These are phyloP conservation scores for Orestias chungarensis DNA, from an alignment of 2,797 vertebrate genomes.

Conservation along the genomic window DNA sequence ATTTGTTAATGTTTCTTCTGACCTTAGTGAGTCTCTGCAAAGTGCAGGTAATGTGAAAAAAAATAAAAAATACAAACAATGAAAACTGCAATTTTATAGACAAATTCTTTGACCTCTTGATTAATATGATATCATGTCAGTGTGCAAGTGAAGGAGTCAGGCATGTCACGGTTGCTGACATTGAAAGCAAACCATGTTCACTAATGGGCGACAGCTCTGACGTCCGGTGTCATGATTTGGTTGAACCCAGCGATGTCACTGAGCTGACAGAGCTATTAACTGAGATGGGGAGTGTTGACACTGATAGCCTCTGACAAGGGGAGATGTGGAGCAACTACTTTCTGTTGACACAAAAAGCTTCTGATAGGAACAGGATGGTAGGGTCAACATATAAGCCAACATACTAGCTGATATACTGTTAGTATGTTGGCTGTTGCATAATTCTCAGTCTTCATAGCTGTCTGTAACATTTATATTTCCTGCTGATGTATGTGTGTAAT, in stretches of 20 bases:
- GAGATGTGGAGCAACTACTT: conserved; percentile 40
- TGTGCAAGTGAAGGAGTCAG: conserved; percentile 67
- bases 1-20: conserved; percentile 40
- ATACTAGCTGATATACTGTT: conserved; percentile 16
- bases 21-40: conserved; percentile 37
- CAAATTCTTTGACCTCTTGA: conserved; percentile 49
- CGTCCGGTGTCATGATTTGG: conserved; percentile 59
- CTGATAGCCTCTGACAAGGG: conserved; percentile 64
- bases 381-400: not conserved
- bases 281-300: conserved; percentile 53
- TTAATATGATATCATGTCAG: conserved; percentile 68
- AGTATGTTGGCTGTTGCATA: conserved; percentile 10
- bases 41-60: conserved; percentile 19
- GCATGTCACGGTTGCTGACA: conserved; percentile 62
- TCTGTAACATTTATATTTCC: too few relatives aligned
- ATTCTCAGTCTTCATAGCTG: not conserved
- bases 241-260: conserved; percentile 53
- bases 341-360: conserved; percentile 50
- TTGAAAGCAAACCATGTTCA: conserved; percentile 62
- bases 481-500: not conserved
- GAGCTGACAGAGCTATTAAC: conserved; percentile 73
- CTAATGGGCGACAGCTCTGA: conserved; percentile 62
- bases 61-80: conserved; percentile 28
- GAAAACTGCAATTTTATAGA: conserved; percentile 60
- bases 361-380: conserved; percentile 46